Conservation (phyloP, 2,113 vertebrate species). For the Rhinoderma darwinii region DNA sequence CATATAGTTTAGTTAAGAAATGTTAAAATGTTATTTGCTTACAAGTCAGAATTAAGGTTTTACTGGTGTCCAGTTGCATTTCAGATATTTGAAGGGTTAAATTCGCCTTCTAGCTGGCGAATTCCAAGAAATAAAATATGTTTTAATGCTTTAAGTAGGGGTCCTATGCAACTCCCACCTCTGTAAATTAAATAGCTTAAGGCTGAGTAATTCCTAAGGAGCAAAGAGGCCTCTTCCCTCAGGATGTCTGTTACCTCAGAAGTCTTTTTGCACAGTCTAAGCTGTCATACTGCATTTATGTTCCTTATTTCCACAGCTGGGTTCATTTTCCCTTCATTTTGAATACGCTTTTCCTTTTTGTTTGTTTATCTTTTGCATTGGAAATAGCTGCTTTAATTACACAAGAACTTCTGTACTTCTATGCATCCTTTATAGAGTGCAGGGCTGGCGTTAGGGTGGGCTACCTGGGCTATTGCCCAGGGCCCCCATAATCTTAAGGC, state of each 20-base stretch:
- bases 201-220: slow-evolving; percentile 41
- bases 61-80: neutral
- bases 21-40: neutral
- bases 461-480: too few species aligned
- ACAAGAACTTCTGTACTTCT: neutral
- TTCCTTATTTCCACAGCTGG: slow-evolving; percentile 28
- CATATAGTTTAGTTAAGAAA: neutral
- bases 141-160: slow-evolving; percentile 17
- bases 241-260: slow-evolving; percentile 43
- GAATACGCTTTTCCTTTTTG: neutral
- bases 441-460: too few species aligned
- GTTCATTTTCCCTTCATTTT: neutral
- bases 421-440: neutral
- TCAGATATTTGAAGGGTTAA: neutral
- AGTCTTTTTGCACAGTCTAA: slow-evolving; percentile 4
- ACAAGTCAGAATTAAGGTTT: neutral
- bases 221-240: slow-evolving; percentile 37
- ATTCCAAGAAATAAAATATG: slow-evolving; percentile 16
- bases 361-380: slow-evolving; percentile 1
- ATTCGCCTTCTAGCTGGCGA: neutral
- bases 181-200: slow-evolving; percentile 33
- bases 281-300: slow-evolving; percentile 7
- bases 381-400: neutral
- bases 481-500: too few species aligned
- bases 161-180: slow-evolving; percentile 14